Evolutionary conservation across 2,888 invertebrate species (phyloP).

Genomic region (Allygus modestus): DNA sequence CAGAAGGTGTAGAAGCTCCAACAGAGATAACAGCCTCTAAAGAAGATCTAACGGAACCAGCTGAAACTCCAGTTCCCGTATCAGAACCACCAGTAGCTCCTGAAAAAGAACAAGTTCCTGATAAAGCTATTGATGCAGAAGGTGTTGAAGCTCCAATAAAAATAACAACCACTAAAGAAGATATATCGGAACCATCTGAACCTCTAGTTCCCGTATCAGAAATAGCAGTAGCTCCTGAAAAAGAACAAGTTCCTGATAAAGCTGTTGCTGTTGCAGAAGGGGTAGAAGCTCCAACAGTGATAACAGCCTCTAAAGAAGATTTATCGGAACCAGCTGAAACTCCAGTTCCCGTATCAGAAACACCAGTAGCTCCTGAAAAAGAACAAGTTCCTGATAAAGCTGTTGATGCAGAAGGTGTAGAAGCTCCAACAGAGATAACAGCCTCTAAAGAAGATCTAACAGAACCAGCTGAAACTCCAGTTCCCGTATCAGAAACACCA

Average conservation of each 20-base stretch:
- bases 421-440: neutral
- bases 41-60: neutral
- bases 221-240: no score
- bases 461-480: neutral
- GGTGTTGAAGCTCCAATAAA: neutral
- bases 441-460: neutral
- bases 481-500: neutral
- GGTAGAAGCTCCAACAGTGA: no score
- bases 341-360: neutral
- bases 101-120: neutral
- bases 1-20: no score
- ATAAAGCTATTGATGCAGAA: neutral
- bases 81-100: neutral
- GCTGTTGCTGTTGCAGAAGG: no score
- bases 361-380: neutral
- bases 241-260: no score
- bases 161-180: neutral
- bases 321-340: neutral
- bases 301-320: no score
- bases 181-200: neutral
- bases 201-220: neutral
- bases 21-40: no score
- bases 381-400: neutral
- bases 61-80: neutral
- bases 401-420: no score